phyloP scores from a whole-genome alignment of 2,888 invertebrate species.

The Schizotus pectinicornis region DNA sequence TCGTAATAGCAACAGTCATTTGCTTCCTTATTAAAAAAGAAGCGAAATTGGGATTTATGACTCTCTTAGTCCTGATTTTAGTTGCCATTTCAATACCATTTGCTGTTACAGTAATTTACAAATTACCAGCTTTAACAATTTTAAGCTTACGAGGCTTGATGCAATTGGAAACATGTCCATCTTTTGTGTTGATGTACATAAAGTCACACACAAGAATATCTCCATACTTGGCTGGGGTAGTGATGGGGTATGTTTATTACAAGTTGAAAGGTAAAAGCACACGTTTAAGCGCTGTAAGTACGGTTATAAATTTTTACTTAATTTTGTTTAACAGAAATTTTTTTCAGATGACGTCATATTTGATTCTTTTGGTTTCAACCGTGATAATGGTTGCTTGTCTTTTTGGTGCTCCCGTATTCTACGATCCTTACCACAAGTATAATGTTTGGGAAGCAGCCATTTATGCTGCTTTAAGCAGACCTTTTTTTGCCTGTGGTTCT shows the following conservation, averaged over 20 bases:
- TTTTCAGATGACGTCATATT: conserved; percentile 59
- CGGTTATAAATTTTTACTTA: background rate
- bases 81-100: conserved; percentile 61
- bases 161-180: conserved; percentile 60
- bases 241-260: conserved; percentile 60
- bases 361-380: conserved; percentile 56
- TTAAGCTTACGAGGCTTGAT: conserved; percentile 64
- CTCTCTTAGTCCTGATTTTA: conserved; percentile 52
- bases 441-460: conserved; percentile 61
- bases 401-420: conserved; percentile 61
- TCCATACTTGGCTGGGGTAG: conserved; percentile 65
- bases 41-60: conserved; percentile 55
- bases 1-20: conserved; percentile 61
- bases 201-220: conserved; percentile 66
- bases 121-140: conserved; percentile 61
- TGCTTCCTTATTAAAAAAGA: conserved; percentile 58
- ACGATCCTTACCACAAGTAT: conserved; percentile 60
- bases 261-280: conserved; percentile 47
- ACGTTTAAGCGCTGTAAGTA: conserved; percentile 49
- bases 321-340: too few species aligned
- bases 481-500: conserved; percentile 63
- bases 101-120: conserved; percentile 59
- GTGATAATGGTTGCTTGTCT: conserved; percentile 60
- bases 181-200: conserved; percentile 64
- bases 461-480: conserved; percentile 65